Evolutionary conservation across 35 echinoderm and acorn worm genomes (phyloP), one percentile per base, ranked within the genome.

Genomic region (Lytechinus variegatus): DNA sequence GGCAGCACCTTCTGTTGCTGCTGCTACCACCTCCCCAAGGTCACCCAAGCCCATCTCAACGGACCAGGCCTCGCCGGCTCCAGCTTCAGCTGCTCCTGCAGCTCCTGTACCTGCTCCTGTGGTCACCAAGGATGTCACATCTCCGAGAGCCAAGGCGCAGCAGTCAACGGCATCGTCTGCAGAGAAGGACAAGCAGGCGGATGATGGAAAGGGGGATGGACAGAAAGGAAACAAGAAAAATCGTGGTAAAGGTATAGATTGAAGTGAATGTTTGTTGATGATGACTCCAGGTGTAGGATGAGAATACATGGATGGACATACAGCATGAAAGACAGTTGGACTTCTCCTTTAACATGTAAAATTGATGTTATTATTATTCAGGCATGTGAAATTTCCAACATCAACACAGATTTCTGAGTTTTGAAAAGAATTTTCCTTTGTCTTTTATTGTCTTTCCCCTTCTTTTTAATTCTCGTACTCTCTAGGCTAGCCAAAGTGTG

Each of bases 231-330:
- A 61, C 66, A 95, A 95, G 66, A 95, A 95, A 86, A 95, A 93
- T 93, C 92, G 92, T 93, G 92, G 92, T 93, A 93, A 95, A 95
- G 94, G 94, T 95, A 93, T 93, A 93, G 92, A 93, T 57, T 93
- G 92, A 27, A 27, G 54, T 55, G 52, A 90, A 14, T 44, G 28
- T 52, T 54, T 0, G 27, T 88, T 88, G 87, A 10, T 90, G 88
- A 24, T 79, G 66, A 79, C 66, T 60, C 10, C 57, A 60, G 3
- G 0, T 60, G 57, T 60, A 12, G 16, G 57, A 44, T 44, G 33
- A 44, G 33, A 44, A 44, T 44, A 44, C 33, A 44, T 44, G 33
- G 33, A 44, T 2, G 33, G 33, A 44, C 33, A 44, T 44, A 44
- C 33, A 44, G 33, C 33, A 44, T 44, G 33, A 44, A 44, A 44